phyloP scores from a whole-genome alignment of 2,888 invertebrate species.

The Poecilus cupreus region DNA sequence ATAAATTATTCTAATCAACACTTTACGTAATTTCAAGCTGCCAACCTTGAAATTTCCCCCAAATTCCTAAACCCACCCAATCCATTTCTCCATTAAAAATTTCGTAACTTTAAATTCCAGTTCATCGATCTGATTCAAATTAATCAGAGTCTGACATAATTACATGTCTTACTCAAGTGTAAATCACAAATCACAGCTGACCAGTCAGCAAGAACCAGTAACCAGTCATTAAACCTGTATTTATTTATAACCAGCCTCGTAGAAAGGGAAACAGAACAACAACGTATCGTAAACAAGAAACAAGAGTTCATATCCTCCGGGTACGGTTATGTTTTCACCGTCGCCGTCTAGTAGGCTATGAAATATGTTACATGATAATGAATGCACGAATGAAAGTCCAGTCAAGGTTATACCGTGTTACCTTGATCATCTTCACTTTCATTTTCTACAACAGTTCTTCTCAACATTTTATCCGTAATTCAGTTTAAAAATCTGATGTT shows the following conservation, averaged over 20 bases:
- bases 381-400: constrained; percentile 42
- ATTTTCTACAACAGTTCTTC: background rate
- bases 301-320: constrained; percentile 8
- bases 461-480: background rate
- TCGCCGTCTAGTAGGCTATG: background rate
- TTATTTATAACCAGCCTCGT: constrained; percentile 22
- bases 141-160: no score
- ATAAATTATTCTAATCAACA: no score
- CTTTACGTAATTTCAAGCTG: background rate
- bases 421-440: constrained; percentile 50
- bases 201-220: background rate
- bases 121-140: no score
- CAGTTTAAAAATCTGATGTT: no score
- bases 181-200: background rate
- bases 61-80: no score
- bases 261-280: constrained; percentile 10
- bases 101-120: no score
- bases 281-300: constrained; percentile 13
- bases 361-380: constrained; percentile 33
- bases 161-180: no score
- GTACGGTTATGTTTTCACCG: constrained; percentile 38
- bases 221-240: constrained; percentile 45
- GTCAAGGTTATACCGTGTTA: constrained; percentile 43
- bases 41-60: no score
- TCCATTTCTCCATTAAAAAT: no score